These are phyloP conservation scores for Lycaena phlaeas DNA, from an alignment of 2,888 invertebrate species.

Conservation along the genomic window DNA sequence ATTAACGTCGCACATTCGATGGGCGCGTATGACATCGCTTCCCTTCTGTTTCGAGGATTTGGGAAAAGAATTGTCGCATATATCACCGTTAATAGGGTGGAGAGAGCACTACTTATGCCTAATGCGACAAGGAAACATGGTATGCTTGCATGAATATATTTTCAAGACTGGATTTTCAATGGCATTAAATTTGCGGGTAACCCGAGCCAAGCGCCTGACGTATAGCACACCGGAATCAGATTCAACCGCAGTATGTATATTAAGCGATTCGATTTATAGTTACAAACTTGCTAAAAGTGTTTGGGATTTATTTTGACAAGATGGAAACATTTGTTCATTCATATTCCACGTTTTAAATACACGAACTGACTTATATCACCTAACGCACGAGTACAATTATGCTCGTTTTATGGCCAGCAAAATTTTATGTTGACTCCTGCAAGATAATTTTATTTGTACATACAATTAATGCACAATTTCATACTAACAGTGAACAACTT, in stretches of 20 bases:
- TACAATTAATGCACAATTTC: too few species aligned
- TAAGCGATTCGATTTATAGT: slow-evolving; percentile 7
- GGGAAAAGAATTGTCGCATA: slow-evolving; percentile 69
- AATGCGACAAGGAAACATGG: slow-evolving; percentile 71
- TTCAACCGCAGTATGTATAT: slow-evolving; percentile 7
- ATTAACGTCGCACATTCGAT: slow-evolving; percentile 53
- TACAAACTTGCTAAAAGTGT: neutral
- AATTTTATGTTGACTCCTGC: too few species aligned
- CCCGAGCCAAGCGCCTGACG: slow-evolving; percentile 19
- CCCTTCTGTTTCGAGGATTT: slow-evolving; percentile 63
- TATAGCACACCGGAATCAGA: neutral
- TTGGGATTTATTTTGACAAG: too few species aligned
- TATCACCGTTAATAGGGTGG: slow-evolving; percentile 71
- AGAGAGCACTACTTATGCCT: slow-evolving; percentile 72
- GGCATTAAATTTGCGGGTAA: slow-evolving; percentile 57
- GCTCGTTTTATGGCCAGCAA: too few species aligned
- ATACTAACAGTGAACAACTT: too few species aligned
- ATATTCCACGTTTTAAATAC: too few species aligned
- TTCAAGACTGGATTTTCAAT: slow-evolving; percentile 58
- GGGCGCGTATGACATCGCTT: slow-evolving; percentile 51
- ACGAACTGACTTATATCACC: too few species aligned
- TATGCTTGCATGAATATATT: slow-evolving; percentile 46
- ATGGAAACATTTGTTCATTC: too few species aligned
- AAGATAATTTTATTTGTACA: too few species aligned
- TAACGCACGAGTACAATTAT: too few species aligned